Conservation (phyloP, 2,888 invertebrate species). For the Dolichopus griseipennis region DNA sequence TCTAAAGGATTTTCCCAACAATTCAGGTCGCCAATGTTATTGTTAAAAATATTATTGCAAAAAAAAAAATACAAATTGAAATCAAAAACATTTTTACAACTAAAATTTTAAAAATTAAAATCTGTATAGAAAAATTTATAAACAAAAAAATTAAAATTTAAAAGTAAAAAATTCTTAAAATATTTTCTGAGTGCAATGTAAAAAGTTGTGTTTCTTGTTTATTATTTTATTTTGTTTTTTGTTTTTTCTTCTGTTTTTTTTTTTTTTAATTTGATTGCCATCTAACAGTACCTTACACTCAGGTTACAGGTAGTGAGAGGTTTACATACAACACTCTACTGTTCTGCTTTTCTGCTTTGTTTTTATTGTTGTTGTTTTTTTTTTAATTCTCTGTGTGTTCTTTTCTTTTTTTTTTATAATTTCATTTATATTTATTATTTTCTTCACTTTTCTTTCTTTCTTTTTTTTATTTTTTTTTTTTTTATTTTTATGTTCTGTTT, state of each 20-base stretch:
- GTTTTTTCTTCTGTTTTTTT: background rate
- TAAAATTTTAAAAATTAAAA: too few species aligned
- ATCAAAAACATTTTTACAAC: too few species aligned
- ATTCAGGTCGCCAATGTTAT: too few species aligned
- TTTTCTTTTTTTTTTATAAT: too few species aligned
- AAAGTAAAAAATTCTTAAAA: too few species aligned
- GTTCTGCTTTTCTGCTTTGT: background rate
- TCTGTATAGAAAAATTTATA: too few species aligned
- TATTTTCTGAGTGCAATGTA: background rate
- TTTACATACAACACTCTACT: background rate
- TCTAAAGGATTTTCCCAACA: too few species aligned
- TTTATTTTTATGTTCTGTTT: background rate
- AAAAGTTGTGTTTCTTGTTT: background rate
- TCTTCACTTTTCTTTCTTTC: background rate
- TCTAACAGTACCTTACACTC: background rate
- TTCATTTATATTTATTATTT: too few species aligned
- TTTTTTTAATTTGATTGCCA: constrained; percentile 3
- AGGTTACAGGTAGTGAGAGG: background rate
- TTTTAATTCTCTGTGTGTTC: too few species aligned
- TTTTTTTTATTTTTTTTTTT: background rate
- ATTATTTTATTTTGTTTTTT: background rate
- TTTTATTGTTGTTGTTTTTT: background rate
- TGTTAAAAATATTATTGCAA: too few species aligned
- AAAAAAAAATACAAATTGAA: too few species aligned
- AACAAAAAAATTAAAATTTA: too few species aligned